A percentile compares a stretch with the other conserved stretches of the same genome.
These are phyloP conservation scores for Tenthredo mesomela DNA, from an alignment of 2,888 invertebrate genomes.

Conservation along the genomic window DNA sequence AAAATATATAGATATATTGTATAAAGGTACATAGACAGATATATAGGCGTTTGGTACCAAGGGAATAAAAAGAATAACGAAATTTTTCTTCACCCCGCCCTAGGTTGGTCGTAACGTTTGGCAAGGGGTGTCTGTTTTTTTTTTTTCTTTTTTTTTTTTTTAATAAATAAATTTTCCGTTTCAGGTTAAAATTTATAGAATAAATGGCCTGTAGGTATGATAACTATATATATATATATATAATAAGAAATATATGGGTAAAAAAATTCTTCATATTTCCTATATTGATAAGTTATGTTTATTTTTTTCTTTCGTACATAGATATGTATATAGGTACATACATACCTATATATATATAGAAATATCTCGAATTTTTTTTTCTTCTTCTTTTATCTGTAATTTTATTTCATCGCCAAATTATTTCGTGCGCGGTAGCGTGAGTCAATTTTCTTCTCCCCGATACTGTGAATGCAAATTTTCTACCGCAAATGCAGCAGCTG, in stretches of 20 bases:
- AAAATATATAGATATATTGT: background rate
- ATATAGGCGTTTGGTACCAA: background rate
- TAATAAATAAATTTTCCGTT: constrained; percentile 17
- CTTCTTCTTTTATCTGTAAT: background rate
- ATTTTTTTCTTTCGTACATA: no score
- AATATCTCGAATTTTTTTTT: background rate
- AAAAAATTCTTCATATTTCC: background rate
- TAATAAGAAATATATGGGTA: background rate
- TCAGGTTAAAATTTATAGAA: background rate
- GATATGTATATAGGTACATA: no score
- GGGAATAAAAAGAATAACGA: constrained; percentile 38
- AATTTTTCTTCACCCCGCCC: background rate
- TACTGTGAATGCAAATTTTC: constrained; percentile 44
- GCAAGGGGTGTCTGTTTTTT: constrained; percentile 10
- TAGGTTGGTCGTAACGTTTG: background rate
- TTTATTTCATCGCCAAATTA: constrained; percentile 26
- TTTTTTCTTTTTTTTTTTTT: no score
- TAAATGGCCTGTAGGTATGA: background rate
- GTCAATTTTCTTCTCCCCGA: constrained; percentile 35
- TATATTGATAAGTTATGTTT: background rate
- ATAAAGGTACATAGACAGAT: background rate
- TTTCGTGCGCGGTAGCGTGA: constrained; percentile 25
- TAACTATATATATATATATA: no score
- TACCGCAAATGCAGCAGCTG: constrained; percentile 46
- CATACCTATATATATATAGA: background rate